phyloP scores from a whole-genome alignment of 2,113 vertebrate genomes.

The Abramis brama region DNA sequence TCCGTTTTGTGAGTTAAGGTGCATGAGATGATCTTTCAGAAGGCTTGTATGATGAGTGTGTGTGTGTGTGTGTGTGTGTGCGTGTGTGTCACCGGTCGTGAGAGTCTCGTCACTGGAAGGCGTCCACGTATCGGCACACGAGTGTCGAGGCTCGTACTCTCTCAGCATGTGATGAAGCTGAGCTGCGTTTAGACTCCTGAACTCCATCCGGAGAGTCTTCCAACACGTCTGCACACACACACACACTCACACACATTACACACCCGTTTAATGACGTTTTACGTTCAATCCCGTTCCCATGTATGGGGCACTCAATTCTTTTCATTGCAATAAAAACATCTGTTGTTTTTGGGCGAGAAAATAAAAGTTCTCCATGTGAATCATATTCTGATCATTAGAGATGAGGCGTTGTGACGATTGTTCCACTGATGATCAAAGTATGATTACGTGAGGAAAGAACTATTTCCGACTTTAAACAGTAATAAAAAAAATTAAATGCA shows the following conservation, averaged over 20 bases:
- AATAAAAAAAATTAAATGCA: too few relatives aligned
- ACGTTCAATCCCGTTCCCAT: neutral
- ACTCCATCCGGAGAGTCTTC: conserved; percentile 71
- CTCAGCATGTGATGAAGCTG: conserved; percentile 80
- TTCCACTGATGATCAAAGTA: too few relatives aligned
- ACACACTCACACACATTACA: neutral
- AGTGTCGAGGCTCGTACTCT: conserved; percentile 70
- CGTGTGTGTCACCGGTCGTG: conserved; percentile 65
- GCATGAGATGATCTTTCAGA: too few relatives aligned
- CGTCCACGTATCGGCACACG: conserved; percentile 68
- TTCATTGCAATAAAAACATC: neutral
- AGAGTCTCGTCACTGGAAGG: conserved; percentile 66
- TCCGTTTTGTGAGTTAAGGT: too few relatives aligned
- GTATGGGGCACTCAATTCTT: neutral
- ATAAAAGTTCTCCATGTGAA: neutral
- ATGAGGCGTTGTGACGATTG: neutral
- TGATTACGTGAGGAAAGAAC: too few relatives aligned
- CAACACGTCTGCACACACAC: conserved; percentile 69
- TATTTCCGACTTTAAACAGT: too few relatives aligned
- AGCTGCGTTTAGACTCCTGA: conserved; percentile 69
- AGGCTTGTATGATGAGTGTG: too few relatives aligned
- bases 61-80: neutral
- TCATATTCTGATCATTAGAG: neutral
- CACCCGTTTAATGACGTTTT: neutral
- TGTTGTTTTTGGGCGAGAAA: neutral